Base-by-base conservation (phyloP, 1,140 invertebrate genomes). In the Olivierus martensii region DNA sequence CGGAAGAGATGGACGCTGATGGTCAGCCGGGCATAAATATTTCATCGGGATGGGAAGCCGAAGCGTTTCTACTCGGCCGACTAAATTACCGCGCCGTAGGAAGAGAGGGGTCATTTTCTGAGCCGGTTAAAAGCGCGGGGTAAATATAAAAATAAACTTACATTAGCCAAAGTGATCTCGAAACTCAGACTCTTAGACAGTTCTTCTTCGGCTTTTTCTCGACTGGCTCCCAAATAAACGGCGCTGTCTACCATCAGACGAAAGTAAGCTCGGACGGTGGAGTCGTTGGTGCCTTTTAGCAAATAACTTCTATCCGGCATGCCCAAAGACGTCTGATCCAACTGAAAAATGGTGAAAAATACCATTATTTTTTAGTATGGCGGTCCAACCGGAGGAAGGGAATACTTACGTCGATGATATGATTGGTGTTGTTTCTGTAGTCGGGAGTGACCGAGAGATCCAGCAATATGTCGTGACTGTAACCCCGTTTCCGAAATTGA, bases 101-200 rank as follows among this genome's bases (percentile, higher is more conserved):
- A n/a, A n/a, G n/a, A n/a, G n/a, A n/a, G n/a, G n/a, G n/a, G n/a
- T n/a, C n/a, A n/a, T n/a, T n/a, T n/a, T n/a, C n/a, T n/a, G n/a
- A n/a, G n/a, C n/a, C n/a, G n/a, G n/a, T n/a, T n/a, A 28, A 28
- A 4, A 28, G 28, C 28, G 28, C 28, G 28, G 28, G 28, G 28
- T 28, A 28, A 28, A 28, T 36, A 36, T 37, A 43, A 34, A 48
- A 2, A 41, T 7, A 36, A 55, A 74, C 77, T 80, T 75, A 91
- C 87, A 66, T 93, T 92, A n/a, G 90, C 90, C 38, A 99, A 73
- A 57, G 81, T 75, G 14, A 89, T 89, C 75, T 99, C 93, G 63
- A 98, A 96, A 15, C 84, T 71, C 2, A 98, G 72, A 0, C 90
- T 87, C 46, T 87, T 81, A 18, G 73, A 76, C 39, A 97, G 74